Conservation (phyloP, 2,888 invertebrate species). For the Plebejus anna region DNA sequence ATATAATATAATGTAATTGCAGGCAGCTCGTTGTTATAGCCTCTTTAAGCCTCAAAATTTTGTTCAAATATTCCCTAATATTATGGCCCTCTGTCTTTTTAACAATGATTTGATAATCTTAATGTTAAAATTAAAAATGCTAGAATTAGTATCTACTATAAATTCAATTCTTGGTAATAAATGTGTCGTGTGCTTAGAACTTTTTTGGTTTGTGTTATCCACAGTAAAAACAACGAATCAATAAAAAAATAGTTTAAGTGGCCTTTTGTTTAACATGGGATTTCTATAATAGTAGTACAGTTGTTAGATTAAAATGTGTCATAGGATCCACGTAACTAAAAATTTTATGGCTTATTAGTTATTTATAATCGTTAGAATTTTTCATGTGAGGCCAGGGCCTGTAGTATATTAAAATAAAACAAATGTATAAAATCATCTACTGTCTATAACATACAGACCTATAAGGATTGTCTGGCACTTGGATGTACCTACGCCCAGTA, state of each 20-base stretch:
- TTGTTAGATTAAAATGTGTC: not conserved
- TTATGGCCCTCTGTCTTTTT: not conserved
- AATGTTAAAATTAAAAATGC: not conserved
- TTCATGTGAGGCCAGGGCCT: not conserved
- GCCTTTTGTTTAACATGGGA: not conserved
- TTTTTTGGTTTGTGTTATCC: not conserved
- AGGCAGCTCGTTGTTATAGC: not conserved
- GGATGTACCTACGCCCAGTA: not conserved
- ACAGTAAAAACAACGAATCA: not conserved
- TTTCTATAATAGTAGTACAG: not conserved
- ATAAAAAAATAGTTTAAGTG: not conserved
- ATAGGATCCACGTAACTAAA: not conserved
- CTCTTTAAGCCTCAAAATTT: not conserved
- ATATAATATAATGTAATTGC: not conserved
- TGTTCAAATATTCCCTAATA: not conserved
- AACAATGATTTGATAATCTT: not conserved
- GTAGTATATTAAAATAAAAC: not conserved
- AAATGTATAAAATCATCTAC: not conserved
- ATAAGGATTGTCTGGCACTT: not conserved
- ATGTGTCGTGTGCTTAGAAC: not conserved
- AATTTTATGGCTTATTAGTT: not conserved
- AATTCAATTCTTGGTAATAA: not conserved
- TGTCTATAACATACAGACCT: not conserved
- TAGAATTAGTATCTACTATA: not conserved
- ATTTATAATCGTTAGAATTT: not conserved